Percentiles rank a stretch among this genome's conserved stretches.
Evolutionary conservation across 2,797 vertebrate genomes (phyloP).

Genomic region (Furcifer pardalis): DNA sequence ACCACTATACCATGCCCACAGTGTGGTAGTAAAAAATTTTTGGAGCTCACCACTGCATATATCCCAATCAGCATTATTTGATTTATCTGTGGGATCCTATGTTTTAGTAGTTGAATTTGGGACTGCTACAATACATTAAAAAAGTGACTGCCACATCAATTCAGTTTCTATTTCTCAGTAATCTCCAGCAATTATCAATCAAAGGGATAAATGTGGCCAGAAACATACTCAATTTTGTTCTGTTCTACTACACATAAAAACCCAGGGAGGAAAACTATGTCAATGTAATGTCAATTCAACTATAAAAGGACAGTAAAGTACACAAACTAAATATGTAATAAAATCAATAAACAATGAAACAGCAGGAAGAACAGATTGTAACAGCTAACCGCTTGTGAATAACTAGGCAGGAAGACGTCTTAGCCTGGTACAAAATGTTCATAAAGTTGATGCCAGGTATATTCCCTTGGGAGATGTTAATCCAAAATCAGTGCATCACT

Average conservation of each 20-base stretch:
- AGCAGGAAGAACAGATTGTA: not conserved
- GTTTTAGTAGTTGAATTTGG: not conserved
- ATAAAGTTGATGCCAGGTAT: not conserved
- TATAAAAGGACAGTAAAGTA: not conserved
- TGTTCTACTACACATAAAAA: not conserved
- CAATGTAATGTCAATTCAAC: not conserved
- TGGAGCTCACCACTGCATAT: no score
- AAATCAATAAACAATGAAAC: not conserved
- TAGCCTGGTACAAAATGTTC: not conserved
- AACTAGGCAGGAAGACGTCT: not conserved
- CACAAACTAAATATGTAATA: not conserved
- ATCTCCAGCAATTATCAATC: not conserved
- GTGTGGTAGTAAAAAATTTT: no score
- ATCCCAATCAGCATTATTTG: not conserved
- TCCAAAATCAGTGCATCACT: not conserved
- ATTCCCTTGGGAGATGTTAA: not conserved
- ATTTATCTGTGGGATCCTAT: not conserved
- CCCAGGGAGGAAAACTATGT: not conserved
- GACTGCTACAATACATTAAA: not conserved
- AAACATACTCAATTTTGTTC: not conserved
- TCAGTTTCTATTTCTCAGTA: not conserved
- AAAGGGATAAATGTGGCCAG: not conserved
- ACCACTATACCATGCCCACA: no score
- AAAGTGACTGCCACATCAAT: not conserved
- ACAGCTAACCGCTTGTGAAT: no score